Percentiles rank a stretch among this genome's conserved stretches.
These are phyloP conservation scores for Anabacerthia variegaticeps DNA, from an alignment of 2,797 vertebrate genomes.

Conservation along the genomic window DNA sequence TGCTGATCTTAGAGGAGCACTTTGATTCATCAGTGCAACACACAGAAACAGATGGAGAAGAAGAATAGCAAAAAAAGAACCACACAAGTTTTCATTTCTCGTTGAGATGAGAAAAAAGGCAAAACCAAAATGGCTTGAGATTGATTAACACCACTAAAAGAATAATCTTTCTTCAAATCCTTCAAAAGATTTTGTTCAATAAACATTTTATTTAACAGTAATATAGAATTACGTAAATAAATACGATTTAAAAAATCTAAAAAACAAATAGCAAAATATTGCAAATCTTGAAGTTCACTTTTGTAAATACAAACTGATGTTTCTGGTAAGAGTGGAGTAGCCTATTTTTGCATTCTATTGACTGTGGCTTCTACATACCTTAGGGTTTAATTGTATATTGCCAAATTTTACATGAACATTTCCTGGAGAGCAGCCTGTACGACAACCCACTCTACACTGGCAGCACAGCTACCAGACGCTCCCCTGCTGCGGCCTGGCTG, in stretches of 20 bases:
- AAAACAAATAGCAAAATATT: not conserved
- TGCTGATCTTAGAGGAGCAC: not conserved
- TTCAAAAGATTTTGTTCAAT: not conserved
- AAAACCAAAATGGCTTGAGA: not conserved
- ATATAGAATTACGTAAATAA: not conserved
- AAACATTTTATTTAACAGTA: not conserved
- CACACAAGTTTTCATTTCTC: not conserved
- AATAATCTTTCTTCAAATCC: not conserved
- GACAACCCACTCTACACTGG: not conserved
- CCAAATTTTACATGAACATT: not conserved
- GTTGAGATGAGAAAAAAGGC: not conserved
- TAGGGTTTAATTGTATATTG: not conserved
- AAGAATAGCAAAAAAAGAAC: not conserved
- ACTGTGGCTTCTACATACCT: not conserved
- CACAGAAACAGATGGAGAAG: not conserved
- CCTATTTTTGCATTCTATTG: not conserved
- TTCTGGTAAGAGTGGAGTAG: not conserved
- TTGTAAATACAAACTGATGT: not conserved
- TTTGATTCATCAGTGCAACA: slow-evolving; percentile 17
- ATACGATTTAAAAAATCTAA: not conserved
- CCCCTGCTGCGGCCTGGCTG: not conserved
- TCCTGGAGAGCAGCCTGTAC: not conserved
- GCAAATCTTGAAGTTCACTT: not conserved
- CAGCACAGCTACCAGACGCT: not conserved
- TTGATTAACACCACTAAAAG: not conserved